Evolutionary conservation across 2,113 vertebrate species (phyloP).

Genomic region (Micromys minutus): DNA sequence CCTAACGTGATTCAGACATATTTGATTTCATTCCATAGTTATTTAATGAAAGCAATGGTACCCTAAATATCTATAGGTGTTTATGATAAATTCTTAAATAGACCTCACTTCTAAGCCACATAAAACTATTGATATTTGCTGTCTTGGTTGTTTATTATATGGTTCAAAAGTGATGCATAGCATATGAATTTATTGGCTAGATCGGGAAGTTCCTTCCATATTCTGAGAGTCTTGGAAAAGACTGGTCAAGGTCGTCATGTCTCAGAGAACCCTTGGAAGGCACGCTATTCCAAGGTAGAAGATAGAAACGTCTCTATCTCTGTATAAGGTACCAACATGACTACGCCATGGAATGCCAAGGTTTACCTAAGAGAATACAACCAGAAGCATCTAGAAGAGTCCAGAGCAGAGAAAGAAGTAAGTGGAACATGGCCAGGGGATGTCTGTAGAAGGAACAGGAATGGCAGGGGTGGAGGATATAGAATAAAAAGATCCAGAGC

Average conservation of each 20-base stretch:
- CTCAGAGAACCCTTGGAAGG: neutral
- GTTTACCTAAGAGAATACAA: neutral
- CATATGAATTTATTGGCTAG: neutral
- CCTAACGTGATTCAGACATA: neutral
- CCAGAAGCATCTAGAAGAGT: neutral
- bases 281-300: neutral
- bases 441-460: neutral
- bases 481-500: neutral
- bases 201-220: neutral
- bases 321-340: neutral
- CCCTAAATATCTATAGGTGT: neutral
- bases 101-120: conserved; percentile 1
- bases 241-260: neutral
- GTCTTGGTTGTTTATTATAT: neutral
- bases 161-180: neutral
- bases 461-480: neutral
- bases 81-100: conserved; percentile 7
- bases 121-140: neutral
- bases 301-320: neutral
- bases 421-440: neutral
- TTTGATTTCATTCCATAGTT: neutral
- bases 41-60: neutral
- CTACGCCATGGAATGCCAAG: neutral
- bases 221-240: neutral
- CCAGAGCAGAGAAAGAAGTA: neutral